Conservation (phyloP, 2,113 vertebrate species). For the Neogobius melanostomus region DNA sequence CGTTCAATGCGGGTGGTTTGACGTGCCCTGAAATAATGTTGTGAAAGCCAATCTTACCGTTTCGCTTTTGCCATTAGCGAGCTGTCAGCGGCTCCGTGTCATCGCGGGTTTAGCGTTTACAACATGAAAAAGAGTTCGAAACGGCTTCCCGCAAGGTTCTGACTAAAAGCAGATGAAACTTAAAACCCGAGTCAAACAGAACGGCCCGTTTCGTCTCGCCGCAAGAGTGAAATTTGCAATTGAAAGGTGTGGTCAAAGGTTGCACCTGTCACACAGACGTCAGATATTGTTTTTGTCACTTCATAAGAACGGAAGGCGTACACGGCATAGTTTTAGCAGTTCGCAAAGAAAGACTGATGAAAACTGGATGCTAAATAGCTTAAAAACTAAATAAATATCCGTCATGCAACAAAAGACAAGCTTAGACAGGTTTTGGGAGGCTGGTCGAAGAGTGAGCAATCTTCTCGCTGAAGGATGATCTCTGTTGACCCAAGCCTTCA, state of each 20-base stretch:
- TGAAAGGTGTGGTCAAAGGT: neutral
- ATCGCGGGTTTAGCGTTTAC: conserved; percentile 27
- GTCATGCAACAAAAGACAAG: no score
- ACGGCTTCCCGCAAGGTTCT: conserved; percentile 13
- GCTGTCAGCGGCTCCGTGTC: conserved; percentile 26
- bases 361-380: no score
- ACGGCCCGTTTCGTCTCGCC: neutral
- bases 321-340: no score
- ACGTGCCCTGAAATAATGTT: conserved; percentile 23
- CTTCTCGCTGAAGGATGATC: no score
- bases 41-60: conserved; percentile 33
- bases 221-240: neutral
- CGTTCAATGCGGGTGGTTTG: conserved; percentile 44
- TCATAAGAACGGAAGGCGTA: no score
- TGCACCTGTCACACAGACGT: neutral
- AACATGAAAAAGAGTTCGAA: conserved; percentile 19
- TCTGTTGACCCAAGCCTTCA: no score
- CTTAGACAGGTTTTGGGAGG: no score
- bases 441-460: no score
- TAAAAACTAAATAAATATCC: no score
- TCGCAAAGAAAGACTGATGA: no score
- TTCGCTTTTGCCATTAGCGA: conserved; percentile 26
- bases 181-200: neutral
- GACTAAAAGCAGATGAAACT: neutral
- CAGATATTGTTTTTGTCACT: no score